A percentile compares a stretch with the other conserved stretches of the same genome.
Conservation (phyloP, 2,113 vertebrate genomes). For the Labrus mixtus region DNA sequence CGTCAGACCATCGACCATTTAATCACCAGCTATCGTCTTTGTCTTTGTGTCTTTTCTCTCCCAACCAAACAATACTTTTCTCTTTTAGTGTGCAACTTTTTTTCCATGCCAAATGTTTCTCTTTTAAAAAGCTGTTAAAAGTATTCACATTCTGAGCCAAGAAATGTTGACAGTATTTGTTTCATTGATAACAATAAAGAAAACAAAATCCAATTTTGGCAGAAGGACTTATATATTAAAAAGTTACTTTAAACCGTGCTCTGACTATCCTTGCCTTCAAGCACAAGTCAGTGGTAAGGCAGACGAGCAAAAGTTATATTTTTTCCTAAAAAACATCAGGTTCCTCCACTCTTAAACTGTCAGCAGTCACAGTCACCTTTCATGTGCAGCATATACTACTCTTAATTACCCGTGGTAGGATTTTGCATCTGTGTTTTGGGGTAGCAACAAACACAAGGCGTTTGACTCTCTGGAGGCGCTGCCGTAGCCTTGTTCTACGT, state of each 20-base stretch:
- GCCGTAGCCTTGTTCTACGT: conserved; percentile 3
- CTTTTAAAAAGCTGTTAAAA: neutral
- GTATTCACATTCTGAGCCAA: neutral
- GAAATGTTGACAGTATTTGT: neutral
- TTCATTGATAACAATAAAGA: neutral
- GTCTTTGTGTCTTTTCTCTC: conserved; percentile 2
- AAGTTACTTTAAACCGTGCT: conserved; percentile 1
- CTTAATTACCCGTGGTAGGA: neutral
- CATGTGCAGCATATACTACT: neutral
- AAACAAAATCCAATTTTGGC: conserved; percentile 1
- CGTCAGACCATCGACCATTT: conserved; percentile 39
- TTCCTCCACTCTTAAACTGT: conserved; percentile 2
- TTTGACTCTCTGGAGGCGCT: neutral
- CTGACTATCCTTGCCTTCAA: neutral
- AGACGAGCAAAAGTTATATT: neutral
- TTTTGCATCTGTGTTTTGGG: neutral
- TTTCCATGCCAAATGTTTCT: neutral
- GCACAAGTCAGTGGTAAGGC: neutral
- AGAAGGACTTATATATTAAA: neutral
- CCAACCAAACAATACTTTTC: conserved; percentile 4
- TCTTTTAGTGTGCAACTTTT: neutral
- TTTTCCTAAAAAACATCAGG: neutral
- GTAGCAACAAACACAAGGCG: too few species aligned
- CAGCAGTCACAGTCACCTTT: too few species aligned
- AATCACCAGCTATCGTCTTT: conserved; percentile 42